Percentiles rank a stretch among this genome's conserved stretches.
These are phyloP conservation scores for Beris morrisii DNA, from an alignment of 2,888 invertebrate genomes.

Conservation along the genomic window DNA sequence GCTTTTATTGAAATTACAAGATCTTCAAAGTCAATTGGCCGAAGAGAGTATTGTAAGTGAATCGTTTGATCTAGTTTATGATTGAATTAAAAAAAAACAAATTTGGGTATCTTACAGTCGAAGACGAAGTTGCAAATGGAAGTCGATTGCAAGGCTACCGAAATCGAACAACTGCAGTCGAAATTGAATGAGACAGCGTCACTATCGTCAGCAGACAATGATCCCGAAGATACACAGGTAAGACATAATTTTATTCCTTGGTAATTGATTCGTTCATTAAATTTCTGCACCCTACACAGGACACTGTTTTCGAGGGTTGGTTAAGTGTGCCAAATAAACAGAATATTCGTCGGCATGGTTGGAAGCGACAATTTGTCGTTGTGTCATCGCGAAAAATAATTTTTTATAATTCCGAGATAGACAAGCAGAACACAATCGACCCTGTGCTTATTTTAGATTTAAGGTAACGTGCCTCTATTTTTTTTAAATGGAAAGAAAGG, in stretches of 20 bases:
- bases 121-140: constrained; percentile 89
- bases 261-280: background rate
- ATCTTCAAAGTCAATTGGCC: constrained; percentile 78
- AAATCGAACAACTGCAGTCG: constrained; percentile 89
- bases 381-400: constrained; percentile 96
- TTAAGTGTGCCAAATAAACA: constrained; percentile 93
- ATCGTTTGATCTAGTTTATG: background rate
- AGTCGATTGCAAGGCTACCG: constrained; percentile 93
- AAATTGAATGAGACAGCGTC: constrained; percentile 90
- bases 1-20: constrained; percentile 81
- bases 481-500: background rate
- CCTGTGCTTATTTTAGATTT: constrained; percentile 94
- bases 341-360: constrained; percentile 92
- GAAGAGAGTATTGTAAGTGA: constrained; percentile 72
- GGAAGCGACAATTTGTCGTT: constrained; percentile 96
- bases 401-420: constrained; percentile 93
- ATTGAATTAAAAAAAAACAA: background rate
- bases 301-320: constrained; percentile 91
- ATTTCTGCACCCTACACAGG: constrained; percentile 52
- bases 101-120: constrained; percentile 42
- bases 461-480: constrained; percentile 63
- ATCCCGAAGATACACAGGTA: constrained; percentile 69
- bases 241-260: constrained; percentile 1
- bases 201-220: constrained; percentile 86
- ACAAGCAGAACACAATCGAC: constrained; percentile 87